phyloP scores from a whole-genome alignment of 2,113 vertebrate genomes.

The Chaetodon auriga region DNA sequence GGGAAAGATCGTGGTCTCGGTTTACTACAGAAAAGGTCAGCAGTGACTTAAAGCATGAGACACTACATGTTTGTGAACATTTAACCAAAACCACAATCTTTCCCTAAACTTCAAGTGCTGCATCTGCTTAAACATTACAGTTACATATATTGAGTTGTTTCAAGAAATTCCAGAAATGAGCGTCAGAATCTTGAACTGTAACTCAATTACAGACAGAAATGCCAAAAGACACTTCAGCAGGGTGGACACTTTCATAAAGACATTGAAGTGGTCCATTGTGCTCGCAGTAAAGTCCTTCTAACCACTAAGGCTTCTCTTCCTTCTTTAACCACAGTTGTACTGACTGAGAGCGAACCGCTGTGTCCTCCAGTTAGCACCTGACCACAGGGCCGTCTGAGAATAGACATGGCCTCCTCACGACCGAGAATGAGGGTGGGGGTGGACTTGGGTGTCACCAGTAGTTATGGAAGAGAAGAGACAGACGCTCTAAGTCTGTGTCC shows the following conservation, averaged over 20 bases:
- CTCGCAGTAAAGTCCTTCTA: neutral
- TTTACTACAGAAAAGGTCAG: no score
- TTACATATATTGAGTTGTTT: neutral
- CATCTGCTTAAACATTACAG: no score
- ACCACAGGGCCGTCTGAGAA: slow-evolving; percentile 33
- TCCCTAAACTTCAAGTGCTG: no score
- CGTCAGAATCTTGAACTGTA: neutral
- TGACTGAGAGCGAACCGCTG: neutral
- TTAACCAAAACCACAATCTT: no score
- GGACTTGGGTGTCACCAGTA: slow-evolving; percentile 11
- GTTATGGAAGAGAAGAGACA: slow-evolving; percentile 8
- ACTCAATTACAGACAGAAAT: neutral
- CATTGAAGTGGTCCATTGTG: neutral
- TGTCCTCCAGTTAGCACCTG: slow-evolving; percentile 24
- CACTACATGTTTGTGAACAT: no score
- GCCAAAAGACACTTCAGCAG: neutral
- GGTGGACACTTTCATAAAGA: neutral
- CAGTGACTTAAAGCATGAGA: no score
- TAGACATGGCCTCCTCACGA: slow-evolving; percentile 3
- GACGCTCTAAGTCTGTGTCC: neutral
- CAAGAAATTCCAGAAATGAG: neutral
- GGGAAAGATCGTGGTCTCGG: no score
- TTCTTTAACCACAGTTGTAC: neutral
- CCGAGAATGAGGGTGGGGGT: neutral
- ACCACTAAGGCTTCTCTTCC: neutral